Conservation (phyloP, 2,888 invertebrate species). For the Drosophila koepferae region DNA sequence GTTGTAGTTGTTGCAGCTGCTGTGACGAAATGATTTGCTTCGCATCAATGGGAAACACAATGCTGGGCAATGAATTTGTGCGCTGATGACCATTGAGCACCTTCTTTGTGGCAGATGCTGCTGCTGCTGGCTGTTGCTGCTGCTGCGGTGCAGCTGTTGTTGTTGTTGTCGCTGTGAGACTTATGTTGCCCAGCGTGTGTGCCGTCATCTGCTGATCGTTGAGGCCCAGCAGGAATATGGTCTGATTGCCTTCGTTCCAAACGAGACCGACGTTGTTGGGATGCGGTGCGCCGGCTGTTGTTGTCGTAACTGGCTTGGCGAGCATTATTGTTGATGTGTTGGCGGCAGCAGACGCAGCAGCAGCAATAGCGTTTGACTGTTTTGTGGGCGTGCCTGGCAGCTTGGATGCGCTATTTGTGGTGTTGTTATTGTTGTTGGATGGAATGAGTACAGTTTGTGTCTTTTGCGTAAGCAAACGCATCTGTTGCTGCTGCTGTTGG, state of each 20-base stretch:
- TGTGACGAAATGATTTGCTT: conserved; percentile 69
- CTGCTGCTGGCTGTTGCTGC: conserved; percentile 1
- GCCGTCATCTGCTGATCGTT: conserved; percentile 85
- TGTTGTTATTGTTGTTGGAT: conserved; percentile 72
- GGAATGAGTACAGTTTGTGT: conserved; percentile 87
- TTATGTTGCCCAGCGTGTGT: conserved; percentile 81
- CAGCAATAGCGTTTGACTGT: conserved; percentile 38
- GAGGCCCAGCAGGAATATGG: conserved; percentile 86
- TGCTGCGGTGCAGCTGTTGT: conserved; percentile 28
- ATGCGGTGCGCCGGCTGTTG: conserved; percentile 48
- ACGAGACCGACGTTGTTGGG: conserved; percentile 87
- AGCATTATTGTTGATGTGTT: conserved; percentile 60
- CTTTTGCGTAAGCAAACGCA: conserved; percentile 83
- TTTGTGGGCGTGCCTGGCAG: conserved; percentile 61
- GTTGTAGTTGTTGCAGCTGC: conserved; percentile 83
- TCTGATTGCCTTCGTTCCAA: conserved; percentile 88
- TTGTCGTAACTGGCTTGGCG: conserved; percentile 51
- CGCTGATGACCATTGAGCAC: conserved; percentile 86
- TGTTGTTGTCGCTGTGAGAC: conserved; percentile 74
- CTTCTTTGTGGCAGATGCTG: conserved; percentile 80
- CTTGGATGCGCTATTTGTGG: conserved; percentile 49
- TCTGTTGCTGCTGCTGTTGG: conserved; percentile 70
- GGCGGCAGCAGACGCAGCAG: conserved; percentile 18
- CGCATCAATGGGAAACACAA: conserved; percentile 85
- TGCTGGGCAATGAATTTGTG: conserved; percentile 87